Percentiles rank a stretch among this genome's conserved stretches.
These are phyloP conservation scores for Musca domestica DNA, from an alignment of 1,140 invertebrate species.

Conservation along the genomic window DNA sequence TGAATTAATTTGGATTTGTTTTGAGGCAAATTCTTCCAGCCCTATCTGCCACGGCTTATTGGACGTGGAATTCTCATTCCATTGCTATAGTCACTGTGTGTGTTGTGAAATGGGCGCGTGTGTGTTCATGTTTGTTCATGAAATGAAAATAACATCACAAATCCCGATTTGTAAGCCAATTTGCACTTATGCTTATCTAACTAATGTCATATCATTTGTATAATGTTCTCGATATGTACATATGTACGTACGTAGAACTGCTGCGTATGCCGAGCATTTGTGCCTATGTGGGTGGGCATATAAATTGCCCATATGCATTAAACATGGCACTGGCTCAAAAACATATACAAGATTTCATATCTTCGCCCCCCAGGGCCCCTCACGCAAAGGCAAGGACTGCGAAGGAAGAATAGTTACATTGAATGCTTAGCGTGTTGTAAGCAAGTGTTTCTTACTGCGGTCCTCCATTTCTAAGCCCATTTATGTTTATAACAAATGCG, in stretches of 20 bases:
- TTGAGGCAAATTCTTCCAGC: too few species aligned
- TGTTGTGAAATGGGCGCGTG: neutral
- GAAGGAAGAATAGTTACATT: constrained; percentile 14
- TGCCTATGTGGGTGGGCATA: neutral
- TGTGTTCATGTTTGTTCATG: neutral
- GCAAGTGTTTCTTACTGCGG: constrained; percentile 32
- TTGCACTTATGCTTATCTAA: constrained; percentile 55
- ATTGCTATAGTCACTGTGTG: neutral
- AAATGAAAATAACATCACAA: constrained; percentile 33
- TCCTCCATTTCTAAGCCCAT: constrained; percentile 55
- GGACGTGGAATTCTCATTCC: too few species aligned
- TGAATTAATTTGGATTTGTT: too few species aligned
- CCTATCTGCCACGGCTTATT: too few species aligned
- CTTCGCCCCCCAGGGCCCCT: too few species aligned
- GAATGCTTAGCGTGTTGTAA: constrained; percentile 19
- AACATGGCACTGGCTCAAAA: too few species aligned
- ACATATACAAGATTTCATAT: too few species aligned
- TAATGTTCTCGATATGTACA: constrained; percentile 40
- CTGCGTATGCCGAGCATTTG: neutral
- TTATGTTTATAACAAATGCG: constrained; percentile 55
- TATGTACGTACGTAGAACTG: too few species aligned
- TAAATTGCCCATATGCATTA: too few species aligned
- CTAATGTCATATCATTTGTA: constrained; percentile 55
- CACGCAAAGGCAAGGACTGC: too few species aligned
- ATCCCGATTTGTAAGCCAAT: constrained; percentile 55